These are phyloP conservation scores for Hypomecis atomaria DNA, from an alignment of 2,888 invertebrate species.

Conservation along the genomic window DNA sequence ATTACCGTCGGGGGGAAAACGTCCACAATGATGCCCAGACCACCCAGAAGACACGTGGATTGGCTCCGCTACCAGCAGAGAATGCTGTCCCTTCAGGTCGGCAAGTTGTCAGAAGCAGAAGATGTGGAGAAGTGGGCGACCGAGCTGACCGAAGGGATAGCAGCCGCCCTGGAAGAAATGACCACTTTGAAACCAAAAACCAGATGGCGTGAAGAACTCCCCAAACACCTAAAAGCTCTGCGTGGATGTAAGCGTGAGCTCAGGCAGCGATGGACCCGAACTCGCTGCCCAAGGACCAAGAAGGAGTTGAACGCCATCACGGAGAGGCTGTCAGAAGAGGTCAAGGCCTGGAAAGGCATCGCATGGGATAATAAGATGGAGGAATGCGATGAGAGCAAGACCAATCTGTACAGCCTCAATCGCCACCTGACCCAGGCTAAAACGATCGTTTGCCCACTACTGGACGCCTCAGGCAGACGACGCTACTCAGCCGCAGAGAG, in stretches of 20 bases:
- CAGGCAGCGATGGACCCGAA: not conserved
- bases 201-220: not conserved
- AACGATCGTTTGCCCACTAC: not conserved
- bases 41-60: not conserved
- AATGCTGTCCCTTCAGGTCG: not conserved
- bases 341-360: not conserved
- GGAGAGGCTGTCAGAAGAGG: not conserved
- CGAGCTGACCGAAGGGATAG: not conserved
- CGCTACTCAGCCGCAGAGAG: not conserved
- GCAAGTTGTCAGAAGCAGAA: not conserved
- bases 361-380: not conserved
- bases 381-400: not conserved
- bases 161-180: not conserved
- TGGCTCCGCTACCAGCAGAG: not conserved
- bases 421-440: not conserved
- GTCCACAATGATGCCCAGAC: not conserved
- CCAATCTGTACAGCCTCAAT: constrained; percentile 4
- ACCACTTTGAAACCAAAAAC: not conserved
- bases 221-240: not conserved
- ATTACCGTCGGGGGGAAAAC: not conserved
- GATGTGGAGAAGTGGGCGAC: constrained; percentile 9
- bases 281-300: not conserved
- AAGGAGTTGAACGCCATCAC: not conserved
- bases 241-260: not conserved
- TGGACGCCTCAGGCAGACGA: not conserved